phyloP scores from a whole-genome alignment of 2,797 vertebrate species.

The Dendrocincla fuliginosa region DNA sequence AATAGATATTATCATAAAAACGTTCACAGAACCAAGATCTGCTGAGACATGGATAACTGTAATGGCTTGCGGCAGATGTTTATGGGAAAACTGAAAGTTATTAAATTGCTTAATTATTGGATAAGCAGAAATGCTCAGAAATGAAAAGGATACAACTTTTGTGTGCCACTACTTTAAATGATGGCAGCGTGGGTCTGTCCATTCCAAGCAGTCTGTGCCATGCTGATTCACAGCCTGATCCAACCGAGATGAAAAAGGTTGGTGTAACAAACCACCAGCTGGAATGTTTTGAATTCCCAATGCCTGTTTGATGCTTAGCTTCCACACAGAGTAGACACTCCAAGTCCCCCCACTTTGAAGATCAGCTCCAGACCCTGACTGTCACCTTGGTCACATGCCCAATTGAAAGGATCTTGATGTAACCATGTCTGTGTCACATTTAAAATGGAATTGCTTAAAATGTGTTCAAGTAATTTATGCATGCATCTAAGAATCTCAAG shows the following conservation, averaged over 20 bases:
- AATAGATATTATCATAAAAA: not conserved
- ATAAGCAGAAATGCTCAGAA: not conserved
- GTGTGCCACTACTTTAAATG: not conserved
- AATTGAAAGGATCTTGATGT: not conserved
- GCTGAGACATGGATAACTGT: not conserved
- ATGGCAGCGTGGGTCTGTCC: not conserved
- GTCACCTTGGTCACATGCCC: constrained; percentile 7
- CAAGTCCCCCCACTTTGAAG: constrained; percentile 24
- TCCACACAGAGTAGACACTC: not conserved
- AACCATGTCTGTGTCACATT: not conserved
- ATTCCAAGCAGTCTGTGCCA: not conserved
- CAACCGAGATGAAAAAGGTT: not conserved
- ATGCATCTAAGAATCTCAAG: not conserved
- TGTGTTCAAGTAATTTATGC: not conserved
- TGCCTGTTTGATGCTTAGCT: not conserved
- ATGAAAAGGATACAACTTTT: not conserved
- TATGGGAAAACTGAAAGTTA: not conserved
- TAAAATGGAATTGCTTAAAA: not conserved
- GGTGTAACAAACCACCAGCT: constrained; percentile 1
- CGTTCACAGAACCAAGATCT: not conserved
- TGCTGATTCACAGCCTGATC: not conserved
- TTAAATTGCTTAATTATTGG: not conserved
- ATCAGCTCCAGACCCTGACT: constrained; percentile 18
- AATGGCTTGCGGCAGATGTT: not conserved
- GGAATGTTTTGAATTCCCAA: not conserved